phyloP scores from a whole-genome alignment of 2,797 vertebrate species.

The Onychomys torridus region DNA sequence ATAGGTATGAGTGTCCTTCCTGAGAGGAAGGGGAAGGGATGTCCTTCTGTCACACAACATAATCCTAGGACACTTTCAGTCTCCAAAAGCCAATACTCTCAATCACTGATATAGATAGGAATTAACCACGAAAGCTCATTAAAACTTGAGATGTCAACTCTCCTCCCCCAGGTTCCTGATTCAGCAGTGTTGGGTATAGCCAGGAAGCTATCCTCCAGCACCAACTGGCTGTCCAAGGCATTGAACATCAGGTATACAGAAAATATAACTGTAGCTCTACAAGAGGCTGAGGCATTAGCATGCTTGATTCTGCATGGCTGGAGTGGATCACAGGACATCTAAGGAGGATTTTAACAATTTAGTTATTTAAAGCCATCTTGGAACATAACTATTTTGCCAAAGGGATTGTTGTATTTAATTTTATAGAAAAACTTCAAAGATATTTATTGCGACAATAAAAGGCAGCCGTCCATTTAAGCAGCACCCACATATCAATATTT shows the following conservation, averaged over 20 bases:
- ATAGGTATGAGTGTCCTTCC: background rate
- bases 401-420: background rate
- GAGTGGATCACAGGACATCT: background rate
- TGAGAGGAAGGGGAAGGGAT: background rate
- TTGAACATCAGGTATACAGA: accelerated
- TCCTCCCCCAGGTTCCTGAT: background rate
- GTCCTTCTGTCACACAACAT: background rate
- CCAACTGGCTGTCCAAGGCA: accelerated
- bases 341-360: background rate
- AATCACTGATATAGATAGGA: background rate
- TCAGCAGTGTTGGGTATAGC: accelerated
- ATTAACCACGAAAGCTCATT: background rate
- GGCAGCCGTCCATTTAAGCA: conserved; percentile 1
- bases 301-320: background rate
- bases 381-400: background rate
- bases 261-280: background rate
- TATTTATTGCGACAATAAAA: conserved; percentile 67
- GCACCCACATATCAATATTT: conserved; percentile 39
- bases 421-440: conserved; percentile 59
- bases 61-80: background rate
- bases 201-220: background rate
- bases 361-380: background rate
- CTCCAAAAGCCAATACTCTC: background rate
- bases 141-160: background rate
- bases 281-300: too few species aligned